Base-by-base conservation (phyloP, 2,797 vertebrate genomes). In the Sitta carolinensis region DNA sequence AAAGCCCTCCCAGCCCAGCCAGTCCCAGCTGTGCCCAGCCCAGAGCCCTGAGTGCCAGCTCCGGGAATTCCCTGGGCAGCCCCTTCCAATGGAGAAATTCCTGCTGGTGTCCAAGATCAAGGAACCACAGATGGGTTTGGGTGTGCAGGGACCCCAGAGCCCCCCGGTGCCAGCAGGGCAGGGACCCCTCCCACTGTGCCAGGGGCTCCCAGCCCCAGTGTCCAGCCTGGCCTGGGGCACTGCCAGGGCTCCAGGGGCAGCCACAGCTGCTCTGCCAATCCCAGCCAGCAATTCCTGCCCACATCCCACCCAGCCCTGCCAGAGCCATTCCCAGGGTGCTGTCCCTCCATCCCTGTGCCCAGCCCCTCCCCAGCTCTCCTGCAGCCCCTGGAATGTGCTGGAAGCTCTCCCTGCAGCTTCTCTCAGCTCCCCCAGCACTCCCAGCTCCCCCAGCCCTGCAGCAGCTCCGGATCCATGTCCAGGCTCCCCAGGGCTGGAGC, bases 341-440 rank as follows among this genome's bases (percentile, higher is more conserved):
- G 36, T 40, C 52, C 63, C 52, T 64, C 4, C 26, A 15, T 7
- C 8, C 34, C 36, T 66, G 75, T 10, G 40, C 75, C 40, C 69
- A 55, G 62, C 21, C 62, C 62, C 63, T 79, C 62, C 38, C 2
- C 76, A 79, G 76, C 52, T 73, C 69, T 45, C 40, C 32, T 73
- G 69, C 52, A 36, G 13, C 30, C 36, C 59, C 68, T 54, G 45
- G 45, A 20, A 45, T 20, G 45, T 20, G 38, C 68, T 70, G 7
- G 1, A 2, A 54, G 70, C 70, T 74, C 43, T 74, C 12, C 43
- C 42, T 59, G 55, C 9, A 47, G 0, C 14, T 32, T 15, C 27
- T 7, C 27, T n/a, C n/a, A n/a, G n/a, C 5, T 36, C 2, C 25
- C 61, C 50, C 50, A 3, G 1, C 61, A 12, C 0, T 0, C 50